phyloP scores from a whole-genome alignment of 2,797 vertebrate species.

The Phylloscopus collybita region DNA sequence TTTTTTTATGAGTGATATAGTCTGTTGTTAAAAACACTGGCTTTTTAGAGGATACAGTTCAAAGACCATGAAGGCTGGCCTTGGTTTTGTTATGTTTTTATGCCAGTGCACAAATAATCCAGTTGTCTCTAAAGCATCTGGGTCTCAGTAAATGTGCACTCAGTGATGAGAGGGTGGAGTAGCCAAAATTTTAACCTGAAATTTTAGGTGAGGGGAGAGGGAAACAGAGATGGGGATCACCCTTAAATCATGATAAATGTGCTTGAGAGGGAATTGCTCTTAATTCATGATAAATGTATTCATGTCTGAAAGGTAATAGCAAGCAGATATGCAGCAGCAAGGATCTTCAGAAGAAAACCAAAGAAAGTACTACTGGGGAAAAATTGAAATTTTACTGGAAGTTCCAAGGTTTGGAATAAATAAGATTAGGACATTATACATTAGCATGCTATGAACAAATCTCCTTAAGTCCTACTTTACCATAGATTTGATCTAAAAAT shows the following conservation, averaged over 20 bases:
- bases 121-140: not conserved
- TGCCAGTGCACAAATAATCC: not conserved
- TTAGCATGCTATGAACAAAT: not conserved
- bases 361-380: not conserved
- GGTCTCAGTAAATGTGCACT: not conserved
- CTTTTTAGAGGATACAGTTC: not conserved
- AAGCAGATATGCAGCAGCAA: not conserved
- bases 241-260: not conserved
- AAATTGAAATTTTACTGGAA: not conserved
- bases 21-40: constrained; percentile 9
- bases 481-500: not conserved
- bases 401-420: not conserved
- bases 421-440: not conserved
- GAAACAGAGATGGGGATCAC: not conserved
- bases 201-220: not conserved
- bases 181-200: not conserved
- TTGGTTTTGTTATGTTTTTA: not conserved
- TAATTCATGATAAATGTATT: not conserved
- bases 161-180: not conserved
- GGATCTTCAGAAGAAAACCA: not conserved
- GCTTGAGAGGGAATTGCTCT: accelerated
- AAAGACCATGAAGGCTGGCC: not conserved
- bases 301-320: not conserved
- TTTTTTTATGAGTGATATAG: not conserved
- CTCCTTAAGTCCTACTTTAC: not conserved